Base-by-base conservation (phyloP, 2,888 invertebrate species). In the Pherbina coryleti region DNA sequence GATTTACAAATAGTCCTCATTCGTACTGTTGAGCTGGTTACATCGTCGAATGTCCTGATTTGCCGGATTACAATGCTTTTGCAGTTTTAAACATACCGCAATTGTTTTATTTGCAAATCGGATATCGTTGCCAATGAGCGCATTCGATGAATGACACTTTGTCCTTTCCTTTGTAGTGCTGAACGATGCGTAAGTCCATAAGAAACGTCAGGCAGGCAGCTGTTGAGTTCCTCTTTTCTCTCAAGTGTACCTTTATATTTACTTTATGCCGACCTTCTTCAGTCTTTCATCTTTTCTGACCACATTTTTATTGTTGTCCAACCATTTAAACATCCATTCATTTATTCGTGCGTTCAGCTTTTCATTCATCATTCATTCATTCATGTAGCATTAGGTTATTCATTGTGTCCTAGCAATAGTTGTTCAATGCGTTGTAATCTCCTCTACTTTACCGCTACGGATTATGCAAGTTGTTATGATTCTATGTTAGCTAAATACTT, bases 51-150 rank as follows among this genome's bases (percentile, higher is more conserved):
- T 86, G 84, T 85, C 73, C 77, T 75, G 79, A 81, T 82, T 83
- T 81, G 81, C 67, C 80, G 85, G 86, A 88, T 87, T 88, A 86
- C 86, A 84, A 84, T 85, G 85, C 85, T 86, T 86, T 86, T 85
- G 74, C 8, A 80, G 44, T 44, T 78, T 80, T 81, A 80, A 89
- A 88, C 84, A 88, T 84, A 85, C 75, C 75, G 81, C 88, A 89
- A 88, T 88, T 88, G 88, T 89, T 86, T 87, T 86, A 86, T 86
- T 86, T 83, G 85, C 84, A 86, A 89, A 89, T 89, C 86, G 89
- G 86, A 88, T 89, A 86, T 75, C 69, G 78, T 72, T 73, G 73
- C 75, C 28, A 25, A 76, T 44, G 72, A 44, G 28, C 37, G 67
- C 31, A 64, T 51, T 44, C 51, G 73, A 28, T 53, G 49, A 7